Conservation (phyloP, 1,140 invertebrate genomes). For the Aporrectodea caliginosa region DNA sequence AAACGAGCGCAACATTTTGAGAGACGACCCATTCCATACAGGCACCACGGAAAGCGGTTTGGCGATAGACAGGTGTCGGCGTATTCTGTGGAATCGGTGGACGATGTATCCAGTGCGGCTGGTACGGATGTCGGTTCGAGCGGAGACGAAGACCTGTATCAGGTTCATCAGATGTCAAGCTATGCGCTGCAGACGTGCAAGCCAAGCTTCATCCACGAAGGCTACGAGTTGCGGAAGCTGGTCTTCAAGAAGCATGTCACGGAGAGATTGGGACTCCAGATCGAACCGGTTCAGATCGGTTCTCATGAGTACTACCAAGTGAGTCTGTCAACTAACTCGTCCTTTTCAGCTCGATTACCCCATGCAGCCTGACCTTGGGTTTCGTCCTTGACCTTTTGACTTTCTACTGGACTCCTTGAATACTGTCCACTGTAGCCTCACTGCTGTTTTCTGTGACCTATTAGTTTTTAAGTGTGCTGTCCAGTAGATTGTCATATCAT, state of each 20-base stretch:
- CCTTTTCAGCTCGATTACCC: too few species aligned
- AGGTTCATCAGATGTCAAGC: neutral
- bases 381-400: too few species aligned
- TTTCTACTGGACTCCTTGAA: too few species aligned
- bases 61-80: neutral
- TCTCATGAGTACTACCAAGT: neutral
- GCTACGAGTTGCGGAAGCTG: neutral
- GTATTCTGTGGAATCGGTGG: neutral
- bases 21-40: neutral
- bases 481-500: too few species aligned
- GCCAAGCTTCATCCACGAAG: neutral
- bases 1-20: slow-evolving; percentile 22
- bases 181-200: neutral
- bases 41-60: too few species aligned
- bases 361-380: too few species aligned
- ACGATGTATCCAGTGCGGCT: neutral
- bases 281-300: neutral
- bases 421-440: too few species aligned
- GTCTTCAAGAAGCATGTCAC: neutral
- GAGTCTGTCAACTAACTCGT: too few species aligned
- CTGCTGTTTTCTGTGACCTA: too few species aligned
- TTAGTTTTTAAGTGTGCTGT: too few species aligned
- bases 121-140: neutral
- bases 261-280: neutral
- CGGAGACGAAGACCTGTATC: neutral